Base-by-base conservation (phyloP, 2,888 invertebrate genomes). In the Nyleta sp. region DNA sequence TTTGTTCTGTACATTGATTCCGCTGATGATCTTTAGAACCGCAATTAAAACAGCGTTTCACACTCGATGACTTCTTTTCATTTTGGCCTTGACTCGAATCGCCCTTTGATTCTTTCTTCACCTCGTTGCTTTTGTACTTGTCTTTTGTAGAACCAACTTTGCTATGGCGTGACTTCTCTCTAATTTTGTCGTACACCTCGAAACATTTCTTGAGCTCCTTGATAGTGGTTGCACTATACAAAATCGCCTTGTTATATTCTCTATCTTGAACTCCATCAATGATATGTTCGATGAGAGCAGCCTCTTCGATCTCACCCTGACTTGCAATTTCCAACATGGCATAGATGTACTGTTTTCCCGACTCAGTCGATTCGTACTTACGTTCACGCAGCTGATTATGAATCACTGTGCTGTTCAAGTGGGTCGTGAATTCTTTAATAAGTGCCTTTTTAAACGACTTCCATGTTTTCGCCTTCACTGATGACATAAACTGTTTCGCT, bases 261-360 rank as follows among this genome's bases (percentile, higher is more conserved):
- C 67, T 40, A 24, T 81, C 81, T 11, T 46, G 72, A 8, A 82
- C 46, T 0, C 82, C 84, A 18, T 83, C 79, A 2, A 82, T 75
- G 7, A 82, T 77, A n/a, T 83, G 72, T n/a, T 82, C 78, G 1
- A 84, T 74, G 2, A 82, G 8, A 0, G 82, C 81, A 2, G 67
- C 76, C 28, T 81, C 78, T 50, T 83, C 81, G 0, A 84, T 31
- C 2, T 72, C 10, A 0, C 74, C 81, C 62, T 82, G 77, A 7
- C 57, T 74, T 0, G 78, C 81, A 11, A 82, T 84, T 22, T 78
- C 77, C 18, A 68, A 62, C 81, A 84, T 83, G 0, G 68, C 76
- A 7, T 80, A 81, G 1, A 82, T 40, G 38, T 84, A 84, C 15
- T 82, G 71, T n/a, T 72, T 48, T 7, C 42, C 42, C 1, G 44